Base-by-base conservation (phyloP, 2,888 invertebrate genomes). In the Brachypterus glaber region DNA sequence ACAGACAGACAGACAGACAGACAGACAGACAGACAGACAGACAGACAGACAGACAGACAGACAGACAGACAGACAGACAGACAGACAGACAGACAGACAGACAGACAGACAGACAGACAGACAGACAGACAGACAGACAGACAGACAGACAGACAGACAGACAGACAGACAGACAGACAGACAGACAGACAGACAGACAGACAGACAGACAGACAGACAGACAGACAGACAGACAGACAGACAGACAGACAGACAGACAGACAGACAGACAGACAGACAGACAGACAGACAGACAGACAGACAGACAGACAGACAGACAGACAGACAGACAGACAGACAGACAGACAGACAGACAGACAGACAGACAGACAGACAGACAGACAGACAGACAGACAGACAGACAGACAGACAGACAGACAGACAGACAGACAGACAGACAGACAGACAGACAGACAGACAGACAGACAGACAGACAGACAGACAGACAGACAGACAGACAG, bases 401-500 rank as follows among this genome's bases (percentile, higher is more conserved):
- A 21, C 37, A 21, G 21, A 32, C 37, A 37, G 32, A 4, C 30
- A 37, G 37, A 37, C 37, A 37, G 21, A 21, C 21, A 35, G 17
- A 37, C 32, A 37, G 37, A 17, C 37, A 37, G 37, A 37, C 21
- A 37, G 32, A 33, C 37, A 37, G 31, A 35, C 32, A 35, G 17
- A 21, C 37, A 37, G 37, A 37, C 18, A 37, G 32, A 33, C 32
- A 37, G 30, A 31, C 21, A 17, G 37, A 33, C 17, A 37, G 37
- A 32, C 21, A 31, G 32, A 33, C 13, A 35, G 31, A 37, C 32
- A 37, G 31, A 17, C 24, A 37, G 30, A 35, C 5, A 37, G 30
- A 33, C 21, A 37, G 32, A 37, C 37, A 37, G 32, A 33, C 37
- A 37, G 37, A 37, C 30, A 37, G 17, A 33, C 18, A 37, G 37